Base-by-base conservation (phyloP, 2,888 invertebrate species). In the Ecdyonurus torrentis region DNA sequence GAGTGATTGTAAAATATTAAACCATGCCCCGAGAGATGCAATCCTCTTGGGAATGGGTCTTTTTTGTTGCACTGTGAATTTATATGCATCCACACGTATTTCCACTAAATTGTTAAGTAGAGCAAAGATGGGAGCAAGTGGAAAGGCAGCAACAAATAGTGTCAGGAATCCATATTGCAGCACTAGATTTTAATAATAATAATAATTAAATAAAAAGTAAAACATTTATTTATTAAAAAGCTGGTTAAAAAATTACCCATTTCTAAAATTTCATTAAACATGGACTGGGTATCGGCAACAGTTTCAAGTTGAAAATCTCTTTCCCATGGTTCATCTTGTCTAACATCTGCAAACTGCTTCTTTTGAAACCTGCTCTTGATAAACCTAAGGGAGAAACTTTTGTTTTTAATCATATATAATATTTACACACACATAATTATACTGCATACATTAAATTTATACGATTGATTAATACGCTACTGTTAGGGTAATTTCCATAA, bases 81-180 rank as follows among this genome's bases (percentile, higher is more conserved):
- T 65, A 52, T 61, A 64, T 2, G 65, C 65, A 55, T 65, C 65
- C 50, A 67, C 58, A 19, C 76, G 73, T 58, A 84, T 76, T 72
- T 84, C 84, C 23, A 82, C 74, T 60, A 83, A 71, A 70, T 85
- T 85, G 70, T 83, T 83, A 50, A 84, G 63, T 24, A 84, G 72
- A 1, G 83, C 83, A 67, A 83, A 79, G 23, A 84, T 69, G 0
- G 85, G 84, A n/a, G 83, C 83, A 58, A 85, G 72, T 0, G 85
- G 84, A 71, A 85, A 83, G 0, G 82, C 83, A 20, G 82, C 80
- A 22, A 83, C 82, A 71, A 85, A 85, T 62, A 85, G 76, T 1
- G 82, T 83, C 50, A 83, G 79, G 70, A 83, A 83, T 1, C 84
- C 84, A 72, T 81, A 84, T 72, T 85, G 84, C 60, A 83, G 77